Evolutionary conservation across 2,113 vertebrate species (phyloP).

Genomic region (Aythya baeri): DNA sequence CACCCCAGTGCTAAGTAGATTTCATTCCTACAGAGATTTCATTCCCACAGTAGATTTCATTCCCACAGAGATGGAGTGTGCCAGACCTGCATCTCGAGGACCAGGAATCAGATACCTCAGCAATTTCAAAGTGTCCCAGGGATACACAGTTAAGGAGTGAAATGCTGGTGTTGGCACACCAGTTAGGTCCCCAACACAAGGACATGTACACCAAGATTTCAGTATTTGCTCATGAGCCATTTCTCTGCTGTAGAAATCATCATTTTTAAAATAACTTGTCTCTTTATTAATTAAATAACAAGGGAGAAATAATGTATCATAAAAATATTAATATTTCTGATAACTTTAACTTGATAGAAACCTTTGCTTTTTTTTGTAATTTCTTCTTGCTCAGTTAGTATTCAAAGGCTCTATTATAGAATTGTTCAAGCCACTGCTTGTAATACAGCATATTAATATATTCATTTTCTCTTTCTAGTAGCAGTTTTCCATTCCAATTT

Average conservation of each 20-base stretch:
- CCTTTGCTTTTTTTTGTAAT: conserved; percentile 38
- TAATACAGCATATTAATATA: conserved; percentile 55
- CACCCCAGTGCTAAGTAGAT: not conserved
- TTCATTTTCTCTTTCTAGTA: conserved; percentile 55
- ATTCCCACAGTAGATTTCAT: not conserved
- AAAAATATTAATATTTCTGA: conserved; percentile 30
- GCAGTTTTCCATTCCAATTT: conserved; percentile 44
- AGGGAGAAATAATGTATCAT: not conserved
- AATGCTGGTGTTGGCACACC: not conserved
- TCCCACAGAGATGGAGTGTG: rapidly evolving
- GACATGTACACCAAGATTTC: not conserved
- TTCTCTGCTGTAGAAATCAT: not conserved
- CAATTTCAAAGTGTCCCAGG: not conserved
- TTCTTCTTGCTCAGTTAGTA: conserved; percentile 32
- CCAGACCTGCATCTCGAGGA: not conserved
- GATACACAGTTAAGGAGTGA: not conserved
- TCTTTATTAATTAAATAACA: not conserved
- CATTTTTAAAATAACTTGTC: not conserved
- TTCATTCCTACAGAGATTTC: not conserved
- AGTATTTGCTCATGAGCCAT: not conserved
- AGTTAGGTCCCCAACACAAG: not conserved
- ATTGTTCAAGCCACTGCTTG: conserved; percentile 1
- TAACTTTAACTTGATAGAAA: conserved; percentile 15
- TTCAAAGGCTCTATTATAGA: conserved; percentile 28
- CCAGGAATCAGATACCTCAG: not conserved